Conservation (phyloP, 2,113 vertebrate genomes). For the Amblyornis subalaris region DNA sequence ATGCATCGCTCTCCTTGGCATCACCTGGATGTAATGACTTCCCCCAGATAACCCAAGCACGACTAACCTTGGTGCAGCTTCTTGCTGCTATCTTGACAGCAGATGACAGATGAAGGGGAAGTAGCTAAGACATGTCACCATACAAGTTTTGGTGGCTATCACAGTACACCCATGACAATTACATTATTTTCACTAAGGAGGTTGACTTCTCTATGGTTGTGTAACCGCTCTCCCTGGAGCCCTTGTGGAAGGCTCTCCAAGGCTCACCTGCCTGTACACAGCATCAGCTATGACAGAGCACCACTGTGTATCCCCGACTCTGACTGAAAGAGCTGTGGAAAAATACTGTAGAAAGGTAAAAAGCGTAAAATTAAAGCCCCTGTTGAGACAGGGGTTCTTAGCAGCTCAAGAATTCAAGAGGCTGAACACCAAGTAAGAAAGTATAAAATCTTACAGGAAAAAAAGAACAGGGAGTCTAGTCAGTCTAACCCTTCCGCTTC, state of each 20-base stretch:
- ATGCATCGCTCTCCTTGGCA: fast-evolving
- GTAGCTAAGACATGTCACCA: neutral
- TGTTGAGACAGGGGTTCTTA: neutral
- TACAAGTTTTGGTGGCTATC: neutral
- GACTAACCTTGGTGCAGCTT: neutral
- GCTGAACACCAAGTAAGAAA: neutral
- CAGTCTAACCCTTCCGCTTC: neutral
- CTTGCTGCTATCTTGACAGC: neutral
- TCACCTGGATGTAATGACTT: neutral
- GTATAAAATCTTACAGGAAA: neutral
- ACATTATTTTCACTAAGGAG: neutral
- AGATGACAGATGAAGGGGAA: neutral
- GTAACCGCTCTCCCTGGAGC: neutral
- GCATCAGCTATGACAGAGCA: neutral
- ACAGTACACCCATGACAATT: neutral
- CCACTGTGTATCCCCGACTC: neutral
- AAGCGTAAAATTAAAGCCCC: neutral
- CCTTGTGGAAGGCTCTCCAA: neutral
- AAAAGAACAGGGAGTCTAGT: neutral
- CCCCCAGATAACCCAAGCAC: neutral
- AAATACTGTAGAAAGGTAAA: neutral
- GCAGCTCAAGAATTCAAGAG: neutral
- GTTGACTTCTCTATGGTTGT: neutral
- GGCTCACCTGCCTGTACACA: neutral
- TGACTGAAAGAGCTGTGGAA: neutral